Conservation (phyloP, 2,113 vertebrate genomes). For the Natator depressus region DNA sequence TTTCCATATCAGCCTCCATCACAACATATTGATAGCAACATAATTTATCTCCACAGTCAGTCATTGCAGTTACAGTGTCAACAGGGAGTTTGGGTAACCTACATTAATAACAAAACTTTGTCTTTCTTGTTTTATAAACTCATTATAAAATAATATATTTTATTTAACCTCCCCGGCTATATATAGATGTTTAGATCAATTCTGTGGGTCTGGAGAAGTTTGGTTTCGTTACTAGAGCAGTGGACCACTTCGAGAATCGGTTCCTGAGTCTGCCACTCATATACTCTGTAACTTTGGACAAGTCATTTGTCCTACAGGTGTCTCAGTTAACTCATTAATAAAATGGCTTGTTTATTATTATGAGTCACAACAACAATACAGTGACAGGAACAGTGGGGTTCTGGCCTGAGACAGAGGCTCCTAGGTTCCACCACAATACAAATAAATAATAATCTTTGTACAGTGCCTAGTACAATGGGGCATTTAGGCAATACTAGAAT, state of each 20-base stretch:
- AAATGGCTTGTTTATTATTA: neutral
- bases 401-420: conserved; percentile 46
- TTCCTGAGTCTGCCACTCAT: neutral
- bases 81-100: neutral
- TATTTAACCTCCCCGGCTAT: neutral
- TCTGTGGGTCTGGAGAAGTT: neutral
- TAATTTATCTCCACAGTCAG: neutral
- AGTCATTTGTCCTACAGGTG: neutral
- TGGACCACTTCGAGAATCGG: neutral
- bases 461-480: conserved; percentile 9
- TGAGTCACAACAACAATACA: conserved; percentile 31
- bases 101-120: neutral
- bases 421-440: conserved; percentile 23
- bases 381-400: conserved; percentile 34
- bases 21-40: neutral
- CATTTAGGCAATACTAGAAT: conserved; percentile 31
- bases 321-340: neutral
- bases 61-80: neutral
- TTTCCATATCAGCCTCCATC: neutral
- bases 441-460: conserved; percentile 45
- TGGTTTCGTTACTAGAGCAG: neutral
- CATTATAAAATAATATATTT: neutral
- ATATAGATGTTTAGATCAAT: neutral
- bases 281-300: rapidly evolving
- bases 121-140: neutral